Evolutionary conservation across 2,797 vertebrate species (phyloP), one percentile per base, ranked within the genome.

Genomic region (Glossophaga mutica): DNA sequence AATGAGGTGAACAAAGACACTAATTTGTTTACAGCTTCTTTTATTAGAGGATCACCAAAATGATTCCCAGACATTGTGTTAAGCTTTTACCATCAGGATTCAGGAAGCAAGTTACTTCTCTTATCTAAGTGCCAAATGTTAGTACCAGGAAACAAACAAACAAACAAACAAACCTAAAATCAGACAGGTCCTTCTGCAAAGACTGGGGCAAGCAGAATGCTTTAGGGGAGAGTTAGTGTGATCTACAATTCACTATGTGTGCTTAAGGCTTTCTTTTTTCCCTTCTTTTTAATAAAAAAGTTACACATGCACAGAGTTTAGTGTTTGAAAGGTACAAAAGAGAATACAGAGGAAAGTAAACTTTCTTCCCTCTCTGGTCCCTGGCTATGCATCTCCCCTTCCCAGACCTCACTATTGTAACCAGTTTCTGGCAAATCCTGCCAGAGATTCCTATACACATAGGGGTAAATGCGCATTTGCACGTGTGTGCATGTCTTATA

Each of bases 1-100:
- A 85, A 70, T 94, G 74, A 93, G 34, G 39, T 70, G 68, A 90
- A 90, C 55, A 55, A 94, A 92, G 55, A 94, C 48, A 93, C 32
- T 91, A 73, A 96, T 95, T 95, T 85, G n/a, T 82, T 65, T 73
- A 92, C 19, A 67, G 88, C 8, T 65, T 73, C 87, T 91, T 77
- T 87, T 57, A 88, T 18, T 92, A 70, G 65, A 92, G 46, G 44
- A 78, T 67, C 55, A 39, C 34, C 18, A 50, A 73, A 82, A 93
- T 92, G 71, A 50, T 14, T 50, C 34, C 24, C 12, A 76, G 32
- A 42, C 24, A 59, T 74, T 81, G 67, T 85, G 67, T 92, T 82
- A 88, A 90, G 44, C 24, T 32, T 85, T 96, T 39, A 44, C 19
- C 39, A 88, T 85, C 50, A 82, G 68, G 42, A 71, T 44, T 92